Evolutionary conservation across 2,113 vertebrate genomes (phyloP).

Genomic region (Lagopus leucura): DNA sequence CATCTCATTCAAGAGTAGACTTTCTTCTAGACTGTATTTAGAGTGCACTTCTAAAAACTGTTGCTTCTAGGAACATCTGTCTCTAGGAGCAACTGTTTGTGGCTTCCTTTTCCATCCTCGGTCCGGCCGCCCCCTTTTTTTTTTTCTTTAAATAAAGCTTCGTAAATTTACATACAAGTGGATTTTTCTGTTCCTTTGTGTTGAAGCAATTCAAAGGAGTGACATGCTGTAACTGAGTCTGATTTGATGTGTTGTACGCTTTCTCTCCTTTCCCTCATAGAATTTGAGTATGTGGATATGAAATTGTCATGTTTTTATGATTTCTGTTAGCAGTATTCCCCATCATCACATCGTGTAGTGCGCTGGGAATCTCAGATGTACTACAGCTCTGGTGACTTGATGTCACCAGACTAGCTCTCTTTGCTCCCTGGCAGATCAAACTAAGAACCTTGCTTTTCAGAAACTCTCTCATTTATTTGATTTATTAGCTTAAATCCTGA

Average conservation of each 20-base stretch:
- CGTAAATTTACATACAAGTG: not conserved
- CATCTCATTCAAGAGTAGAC: not conserved
- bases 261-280: not conserved
- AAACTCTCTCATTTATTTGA: too few relatives aligned
- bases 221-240: not conserved
- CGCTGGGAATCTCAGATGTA: too few relatives aligned
- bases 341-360: too few relatives aligned
- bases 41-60: not conserved
- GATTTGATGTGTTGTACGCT: not conserved
- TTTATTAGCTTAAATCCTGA: too few relatives aligned
- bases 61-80: not conserved
- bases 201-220: not conserved
- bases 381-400: too few relatives aligned
- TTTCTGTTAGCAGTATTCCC: too few relatives aligned
- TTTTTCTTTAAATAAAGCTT: not conserved
- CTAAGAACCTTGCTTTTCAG: too few relatives aligned
- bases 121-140: too few relatives aligned
- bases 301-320: too few relatives aligned
- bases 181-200: not conserved
- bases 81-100: not conserved
- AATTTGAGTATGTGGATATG: not conserved
- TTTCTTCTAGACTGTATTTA: not conserved
- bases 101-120: not conserved
- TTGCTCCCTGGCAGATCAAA: too few relatives aligned
- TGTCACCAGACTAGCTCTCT: too few relatives aligned